Base-by-base conservation (phyloP, 23 tunicate species). In the Oikopleura dioica region DNA sequence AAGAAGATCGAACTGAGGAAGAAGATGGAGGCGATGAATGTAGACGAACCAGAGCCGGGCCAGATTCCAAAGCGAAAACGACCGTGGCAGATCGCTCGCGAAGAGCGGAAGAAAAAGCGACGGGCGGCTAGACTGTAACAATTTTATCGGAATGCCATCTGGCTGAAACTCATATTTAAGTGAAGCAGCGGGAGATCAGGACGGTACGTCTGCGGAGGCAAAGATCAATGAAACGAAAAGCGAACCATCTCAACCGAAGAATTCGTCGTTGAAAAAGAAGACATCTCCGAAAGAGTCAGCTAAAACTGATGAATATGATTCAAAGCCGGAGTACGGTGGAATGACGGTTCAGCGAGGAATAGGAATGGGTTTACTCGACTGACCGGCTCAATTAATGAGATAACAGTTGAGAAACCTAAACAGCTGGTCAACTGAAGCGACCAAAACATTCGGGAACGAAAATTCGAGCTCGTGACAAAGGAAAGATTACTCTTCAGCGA, bases 371-470 rank as follows among this genome's bases (percentile, higher is more conserved):
- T n/a, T n/a, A n/a, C n/a, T n/a, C n/a, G n/a, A n/a, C n/a, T n/a
- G n/a, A n/a, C n/a, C n/a, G n/a, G n/a, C n/a, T n/a, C n/a, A n/a
- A n/a, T n/a, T n/a, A n/a, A n/a, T n/a, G n/a, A n/a, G n/a, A n/a
- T n/a, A n/a, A n/a, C n/a, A n/a, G n/a, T n/a, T n/a, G n/a, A n/a
- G n/a, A n/a, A n/a, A n/a, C n/a, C n/a, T n/a, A n/a, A n/a, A n/a
- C n/a, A n/a, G 33, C 33, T 28, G 72, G 72, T 16, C 29, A 63
- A 23, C 38, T 83, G 75, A 77, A 78, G 55, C 77, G 81, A 81
- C 80, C 89, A 50, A 81, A 83, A 36, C 95, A 86, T 51, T n/a
- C 84, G 12, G 92, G 95, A 16, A 81, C 88, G 0, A 94, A 94
- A 82, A 94, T 94, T 38, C 83, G 99, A 29, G 38, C 84, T 35